Conservation (phyloP, 2,113 vertebrate genomes). For the Ondatra zibethicus region DNA sequence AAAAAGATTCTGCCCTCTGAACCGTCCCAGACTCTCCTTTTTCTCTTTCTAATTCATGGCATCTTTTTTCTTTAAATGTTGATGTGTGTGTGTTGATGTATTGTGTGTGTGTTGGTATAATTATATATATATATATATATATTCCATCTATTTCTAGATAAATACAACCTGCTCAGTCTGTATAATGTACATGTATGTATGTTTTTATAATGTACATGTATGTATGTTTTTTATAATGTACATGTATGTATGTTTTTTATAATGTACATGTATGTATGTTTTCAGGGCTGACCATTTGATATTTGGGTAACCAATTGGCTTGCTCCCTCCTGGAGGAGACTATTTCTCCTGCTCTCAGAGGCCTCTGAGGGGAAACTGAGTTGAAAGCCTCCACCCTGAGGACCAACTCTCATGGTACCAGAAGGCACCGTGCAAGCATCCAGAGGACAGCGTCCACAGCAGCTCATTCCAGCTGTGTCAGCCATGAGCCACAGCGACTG, state of each 20-base stretch:
- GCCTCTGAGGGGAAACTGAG: background rate
- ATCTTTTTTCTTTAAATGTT: background rate
- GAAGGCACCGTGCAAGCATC: background rate
- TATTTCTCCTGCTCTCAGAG: background rate
- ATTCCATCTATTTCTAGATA: background rate
- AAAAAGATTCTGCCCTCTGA: background rate
- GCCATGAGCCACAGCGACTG: background rate
- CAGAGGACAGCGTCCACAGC: no score
- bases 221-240: no score
- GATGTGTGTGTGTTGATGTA: background rate
- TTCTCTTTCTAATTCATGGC: background rate
- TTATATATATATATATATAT: no score
- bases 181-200: background rate
- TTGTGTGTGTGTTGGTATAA: background rate
- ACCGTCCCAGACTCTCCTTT: no score
- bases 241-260: background rate
- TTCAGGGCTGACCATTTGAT: background rate
- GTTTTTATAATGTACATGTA: no score
- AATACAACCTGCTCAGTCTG: background rate
- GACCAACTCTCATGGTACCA: background rate
- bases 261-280: background rate
- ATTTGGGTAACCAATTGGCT: background rate
- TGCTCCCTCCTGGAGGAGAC: background rate
- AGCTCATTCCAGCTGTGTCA: background rate
- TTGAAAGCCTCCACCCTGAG: background rate